Conservation (phyloP, 2,797 vertebrate species). For the Dermochelys coriacea region DNA sequence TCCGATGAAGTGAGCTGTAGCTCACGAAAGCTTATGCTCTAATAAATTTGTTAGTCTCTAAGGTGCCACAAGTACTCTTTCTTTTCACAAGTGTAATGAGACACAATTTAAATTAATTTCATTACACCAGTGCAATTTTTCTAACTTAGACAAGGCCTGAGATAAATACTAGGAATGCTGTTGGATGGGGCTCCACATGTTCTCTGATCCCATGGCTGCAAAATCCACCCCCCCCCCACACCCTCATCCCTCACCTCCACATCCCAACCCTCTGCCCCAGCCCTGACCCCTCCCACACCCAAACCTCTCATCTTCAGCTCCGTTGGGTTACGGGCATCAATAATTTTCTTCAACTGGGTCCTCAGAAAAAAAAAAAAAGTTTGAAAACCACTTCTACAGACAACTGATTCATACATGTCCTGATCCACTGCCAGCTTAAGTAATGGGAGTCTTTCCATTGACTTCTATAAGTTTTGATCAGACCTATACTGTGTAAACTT, state of each 20-base stretch:
- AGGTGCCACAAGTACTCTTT: no score
- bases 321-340: no score
- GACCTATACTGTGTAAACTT: background rate
- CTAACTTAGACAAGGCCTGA: background rate
- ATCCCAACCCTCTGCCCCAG: no score
- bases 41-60: no score
- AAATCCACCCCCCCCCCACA: background rate
- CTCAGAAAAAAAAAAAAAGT: no score
- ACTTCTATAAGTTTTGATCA: background rate
- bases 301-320: no score
- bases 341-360: no score
- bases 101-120: background rate
- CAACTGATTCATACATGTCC: background rate
- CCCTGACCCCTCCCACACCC: no score
- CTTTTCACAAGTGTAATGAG: background rate
- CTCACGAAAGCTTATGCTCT: no score
- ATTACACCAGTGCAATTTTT: background rate
- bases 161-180: background rate
- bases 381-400: background rate
- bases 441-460: background rate
- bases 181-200: background rate
- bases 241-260: no score
- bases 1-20: no score
- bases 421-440: background rate
- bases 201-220: background rate